Percentiles rank a stretch among this genome's conserved stretches.
These are phyloP conservation scores for Pipistrellus kuhlii DNA, from an alignment of 2,797 vertebrate genomes.

Conservation along the genomic window DNA sequence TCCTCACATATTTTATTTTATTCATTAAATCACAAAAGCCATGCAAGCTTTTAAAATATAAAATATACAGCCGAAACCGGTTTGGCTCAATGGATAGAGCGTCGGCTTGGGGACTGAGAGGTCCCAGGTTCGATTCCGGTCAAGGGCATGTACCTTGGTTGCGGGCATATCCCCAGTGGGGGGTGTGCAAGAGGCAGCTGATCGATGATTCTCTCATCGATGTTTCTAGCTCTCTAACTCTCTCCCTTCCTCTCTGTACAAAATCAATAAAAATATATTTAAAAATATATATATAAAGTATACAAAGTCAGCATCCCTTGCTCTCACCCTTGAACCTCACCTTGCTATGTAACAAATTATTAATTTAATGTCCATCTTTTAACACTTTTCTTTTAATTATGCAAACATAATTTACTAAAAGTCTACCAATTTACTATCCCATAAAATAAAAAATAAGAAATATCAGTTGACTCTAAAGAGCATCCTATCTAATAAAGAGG, in stretches of 20 bases:
- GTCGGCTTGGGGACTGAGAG: no score
- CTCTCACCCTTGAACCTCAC: background rate
- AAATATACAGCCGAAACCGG: no score
- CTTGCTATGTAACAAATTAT: constrained; percentile 30
- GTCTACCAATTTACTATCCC: background rate
- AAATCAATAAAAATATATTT: no score
- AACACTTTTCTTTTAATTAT: constrained; percentile 56
- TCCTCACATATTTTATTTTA: constrained; percentile 42
- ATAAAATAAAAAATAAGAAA: constrained; percentile 43
- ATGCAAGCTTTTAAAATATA: background rate
- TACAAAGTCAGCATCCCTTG: background rate
- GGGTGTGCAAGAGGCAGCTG: no score
- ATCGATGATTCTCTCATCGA: no score
- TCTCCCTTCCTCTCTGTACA: no score
- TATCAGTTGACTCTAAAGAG: constrained; percentile 53
- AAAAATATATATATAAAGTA: background rate
- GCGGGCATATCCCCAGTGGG: no score
- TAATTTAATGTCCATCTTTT: constrained; percentile 26
- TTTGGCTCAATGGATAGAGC: no score
- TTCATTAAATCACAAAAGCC: constrained; percentile 52
- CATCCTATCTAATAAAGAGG: no score
- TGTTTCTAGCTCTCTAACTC: no score
- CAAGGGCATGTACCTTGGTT: no score
- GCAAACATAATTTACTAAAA: constrained; percentile 44
- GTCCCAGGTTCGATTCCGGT: no score